phyloP scores from a whole-genome alignment of 2,888 invertebrate genomes.

The Labia minor region DNA sequence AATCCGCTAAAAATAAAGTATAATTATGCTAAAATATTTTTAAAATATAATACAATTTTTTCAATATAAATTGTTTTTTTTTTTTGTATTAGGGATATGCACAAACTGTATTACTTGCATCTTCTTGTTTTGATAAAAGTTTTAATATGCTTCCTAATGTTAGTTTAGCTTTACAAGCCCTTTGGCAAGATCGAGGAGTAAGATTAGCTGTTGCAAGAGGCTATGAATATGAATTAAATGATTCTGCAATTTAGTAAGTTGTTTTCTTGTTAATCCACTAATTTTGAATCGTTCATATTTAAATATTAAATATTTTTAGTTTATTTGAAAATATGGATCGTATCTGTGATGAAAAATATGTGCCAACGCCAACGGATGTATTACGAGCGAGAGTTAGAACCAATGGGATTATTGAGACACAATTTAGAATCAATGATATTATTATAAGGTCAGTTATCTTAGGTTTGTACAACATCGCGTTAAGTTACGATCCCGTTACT shows the following conservation, averaged over 20 bases:
- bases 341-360: slow-evolving; percentile 49
- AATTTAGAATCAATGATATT: slow-evolving; percentile 49
- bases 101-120: slow-evolving; percentile 41
- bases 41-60: too few relatives aligned
- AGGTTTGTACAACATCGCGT: too few relatives aligned
- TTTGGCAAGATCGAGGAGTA: slow-evolving; percentile 54
- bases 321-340: slow-evolving; percentile 57
- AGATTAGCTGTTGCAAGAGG: slow-evolving; percentile 51
- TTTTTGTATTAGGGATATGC: slow-evolving; percentile 40
- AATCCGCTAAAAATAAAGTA: slow-evolving; percentile 48
- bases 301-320: slow-evolving; percentile 34
- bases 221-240: slow-evolving; percentile 55
- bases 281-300: slow-evolving; percentile 14
- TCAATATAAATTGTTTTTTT: neutral
- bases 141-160: slow-evolving; percentile 44
- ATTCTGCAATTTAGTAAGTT: slow-evolving; percentile 53
- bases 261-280: neutral
- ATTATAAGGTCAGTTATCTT: slow-evolving; percentile 36
- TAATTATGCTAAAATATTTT: too few relatives aligned
- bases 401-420: slow-evolving; percentile 55
- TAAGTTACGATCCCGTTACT: too few relatives aligned
- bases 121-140: slow-evolving; percentile 45
- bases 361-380: slow-evolving; percentile 52
- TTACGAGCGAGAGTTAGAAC: slow-evolving; percentile 51
- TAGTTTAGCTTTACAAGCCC: slow-evolving; percentile 42